Conservation (phyloP, 2,113 vertebrate species). For the Prolemur simus region DNA sequence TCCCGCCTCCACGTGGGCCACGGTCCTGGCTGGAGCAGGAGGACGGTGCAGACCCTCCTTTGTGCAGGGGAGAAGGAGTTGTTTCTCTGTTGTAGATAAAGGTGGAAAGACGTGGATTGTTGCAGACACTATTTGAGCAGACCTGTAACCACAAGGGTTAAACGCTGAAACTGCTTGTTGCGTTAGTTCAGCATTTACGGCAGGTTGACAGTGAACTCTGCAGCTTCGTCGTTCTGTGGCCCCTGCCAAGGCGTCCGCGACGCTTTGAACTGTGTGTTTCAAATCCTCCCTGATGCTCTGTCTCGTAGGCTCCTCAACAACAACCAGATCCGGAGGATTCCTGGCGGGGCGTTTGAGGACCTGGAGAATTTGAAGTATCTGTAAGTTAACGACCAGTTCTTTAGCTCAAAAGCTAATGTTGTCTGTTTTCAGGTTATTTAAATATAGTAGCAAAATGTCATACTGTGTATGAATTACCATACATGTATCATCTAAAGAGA, state of each 20-base stretch:
- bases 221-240: rapidly evolving
- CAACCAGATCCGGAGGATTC: slow-evolving; percentile 96
- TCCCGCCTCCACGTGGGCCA: rapidly evolving
- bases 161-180: rapidly evolving
- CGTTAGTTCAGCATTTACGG: rapidly evolving
- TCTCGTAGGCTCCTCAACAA: slow-evolving; percentile 95
- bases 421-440: rapidly evolving
- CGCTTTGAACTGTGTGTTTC: background rate
- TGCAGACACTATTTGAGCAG: rapidly evolving
- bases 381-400: slow-evolving; percentile 85
- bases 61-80: background rate
- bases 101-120: rapidly evolving
- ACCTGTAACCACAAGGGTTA: too few species aligned
- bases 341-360: slow-evolving; percentile 94
- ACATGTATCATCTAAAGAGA: rapidly evolving
- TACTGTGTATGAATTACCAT: too few species aligned
- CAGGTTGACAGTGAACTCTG: rapidly evolving
- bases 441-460: rapidly evolving
- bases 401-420: rapidly evolving
- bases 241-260: rapidly evolving
- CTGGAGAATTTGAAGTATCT: slow-evolving; percentile 99
- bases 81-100: rapidly evolving
- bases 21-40: rapidly evolving
- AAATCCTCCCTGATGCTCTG: background rate
- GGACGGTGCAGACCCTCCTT: rapidly evolving